Evolutionary conservation across 2,888 invertebrate genomes (phyloP), one percentile per base, ranked within the genome.

Genomic region (Cheilosia pagana): DNA sequence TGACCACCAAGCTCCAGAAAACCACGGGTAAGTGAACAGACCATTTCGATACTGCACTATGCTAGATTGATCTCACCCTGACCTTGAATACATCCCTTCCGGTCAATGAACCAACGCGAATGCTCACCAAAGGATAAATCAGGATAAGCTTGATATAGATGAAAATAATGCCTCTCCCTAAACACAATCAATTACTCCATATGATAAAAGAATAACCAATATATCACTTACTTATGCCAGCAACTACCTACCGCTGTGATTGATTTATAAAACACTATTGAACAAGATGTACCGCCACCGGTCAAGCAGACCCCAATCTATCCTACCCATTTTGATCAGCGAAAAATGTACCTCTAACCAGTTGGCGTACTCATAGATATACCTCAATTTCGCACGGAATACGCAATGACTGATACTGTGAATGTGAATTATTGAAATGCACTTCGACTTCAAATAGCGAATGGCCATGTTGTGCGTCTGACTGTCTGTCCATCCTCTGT

Each of bases 351-450:
- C 41, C 60, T 39, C n/a, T 16, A 68, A 68, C 76, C 60, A 60
- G 76, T 63, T 68, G 23, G 23, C 8, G 31, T 43, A 35, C n/a
- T 35, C 39, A 14, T 25, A 76, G 31, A 28, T 28, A 28, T 57
- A 57, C 67, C 52, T 57, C 57, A 23, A 59, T 65, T 59, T 81
- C 65, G 31, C 70, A 55, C 43, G 53, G 50, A 52, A 39, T 65
- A 77, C 68, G 79, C 72, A 83, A 50, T 74, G 60, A 75, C 52
- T 75, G 71, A 79, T 83, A 74, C 75, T 68, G 82, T 82, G 67
- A 77, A 79, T 68, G 82, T 82, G 67, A 77, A 72, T 82, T 82
- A 82, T 83, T 63, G 74, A 85, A 76, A 81, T 75, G 67, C 75
- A 75, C 65, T 76, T 78, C 68, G 50, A 59, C 74, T 77, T 60